A percentile compares a stretch with the other conserved stretches of the same genome.
Conservation (phyloP, 1,140 invertebrate genomes). For the Atta cephalotes region DNA sequence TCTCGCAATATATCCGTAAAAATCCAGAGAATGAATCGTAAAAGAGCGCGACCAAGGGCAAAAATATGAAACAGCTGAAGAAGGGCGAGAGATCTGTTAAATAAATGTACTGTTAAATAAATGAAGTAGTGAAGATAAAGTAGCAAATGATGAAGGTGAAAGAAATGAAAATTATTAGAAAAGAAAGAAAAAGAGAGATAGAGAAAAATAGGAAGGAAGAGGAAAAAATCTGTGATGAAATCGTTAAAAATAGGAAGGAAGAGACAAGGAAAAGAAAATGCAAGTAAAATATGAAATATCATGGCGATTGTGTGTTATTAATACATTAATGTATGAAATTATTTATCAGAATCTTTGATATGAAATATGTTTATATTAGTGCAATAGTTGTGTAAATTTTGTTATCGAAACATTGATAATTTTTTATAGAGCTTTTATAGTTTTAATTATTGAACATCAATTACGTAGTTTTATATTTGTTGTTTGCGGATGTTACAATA, state of each 20-base stretch:
- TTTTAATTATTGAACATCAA: background rate
- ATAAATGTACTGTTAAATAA: constrained; percentile 13
- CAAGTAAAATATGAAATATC: background rate
- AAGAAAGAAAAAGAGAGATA: no score
- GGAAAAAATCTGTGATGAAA: background rate
- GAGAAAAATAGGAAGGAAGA: background rate
- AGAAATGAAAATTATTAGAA: constrained; percentile 39
- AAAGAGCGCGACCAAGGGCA: constrained; percentile 1
- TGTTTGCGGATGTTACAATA: background rate
- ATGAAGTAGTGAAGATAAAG: constrained; percentile 23
- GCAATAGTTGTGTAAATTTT: background rate
- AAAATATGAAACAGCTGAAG: constrained; percentile 52
- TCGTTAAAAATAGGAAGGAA: background rate
- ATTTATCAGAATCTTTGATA: background rate
- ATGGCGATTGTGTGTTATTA: background rate
- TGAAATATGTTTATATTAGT: background rate
- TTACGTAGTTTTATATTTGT: background rate
- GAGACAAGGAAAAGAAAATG: background rate
- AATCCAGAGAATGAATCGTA: constrained; percentile 52
- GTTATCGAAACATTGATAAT: constrained; percentile 4
- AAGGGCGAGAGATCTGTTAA: constrained; percentile 12
- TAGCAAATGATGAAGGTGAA: constrained; percentile 21
- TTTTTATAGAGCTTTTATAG: background rate
- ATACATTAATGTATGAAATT: constrained; percentile 30
- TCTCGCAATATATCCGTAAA: constrained; percentile 34